Evolutionary conservation across 2,797 vertebrate species (phyloP).

Genomic region (Crypturellus tataupa): DNA sequence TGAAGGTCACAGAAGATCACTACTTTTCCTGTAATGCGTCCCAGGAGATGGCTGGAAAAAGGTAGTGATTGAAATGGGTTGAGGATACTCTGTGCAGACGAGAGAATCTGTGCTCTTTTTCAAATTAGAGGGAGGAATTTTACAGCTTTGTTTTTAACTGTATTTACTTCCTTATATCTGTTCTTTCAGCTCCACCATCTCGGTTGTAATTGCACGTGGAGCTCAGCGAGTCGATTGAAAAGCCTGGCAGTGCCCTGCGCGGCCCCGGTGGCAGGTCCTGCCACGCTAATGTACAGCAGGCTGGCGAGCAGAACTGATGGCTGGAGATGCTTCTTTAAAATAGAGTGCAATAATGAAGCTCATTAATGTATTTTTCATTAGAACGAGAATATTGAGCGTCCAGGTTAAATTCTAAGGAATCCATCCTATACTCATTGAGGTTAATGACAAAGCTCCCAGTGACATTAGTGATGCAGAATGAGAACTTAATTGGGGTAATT

Average conservation of each 20-base stretch:
- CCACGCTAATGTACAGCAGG: slow-evolving; percentile 6
- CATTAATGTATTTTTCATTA: slow-evolving; percentile 74
- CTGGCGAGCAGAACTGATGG: not conserved
- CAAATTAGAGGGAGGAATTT: slow-evolving; percentile 43
- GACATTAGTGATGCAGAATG: slow-evolving; percentile 56
- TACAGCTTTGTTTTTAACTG: not conserved
- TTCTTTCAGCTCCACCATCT: not conserved
- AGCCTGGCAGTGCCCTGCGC: not conserved
- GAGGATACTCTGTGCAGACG: not conserved
- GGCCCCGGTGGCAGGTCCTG: not conserved
- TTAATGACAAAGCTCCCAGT: slow-evolving; percentile 62
- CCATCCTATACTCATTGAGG: slow-evolving; percentile 37
- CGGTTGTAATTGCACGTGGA: not conserved
- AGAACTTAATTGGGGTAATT: slow-evolving; percentile 72
- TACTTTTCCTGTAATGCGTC: slow-evolving; percentile 30
- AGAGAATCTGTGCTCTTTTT: slow-evolving; percentile 18
- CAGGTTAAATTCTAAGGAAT: slow-evolving; percentile 68
- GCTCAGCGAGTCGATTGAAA: not conserved
- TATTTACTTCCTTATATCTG: not conserved
- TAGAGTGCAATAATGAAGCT: slow-evolving; percentile 50
- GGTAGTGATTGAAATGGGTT: slow-evolving; percentile 68
- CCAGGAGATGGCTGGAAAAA: slow-evolving; percentile 64
- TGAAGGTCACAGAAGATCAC: slow-evolving; percentile 70
- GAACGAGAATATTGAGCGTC: slow-evolving; percentile 56
- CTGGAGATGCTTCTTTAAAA: slow-evolving; percentile 48